phyloP scores from a whole-genome alignment of 1,140 invertebrate genomes.

The Drosophila nebulosa region DNA sequence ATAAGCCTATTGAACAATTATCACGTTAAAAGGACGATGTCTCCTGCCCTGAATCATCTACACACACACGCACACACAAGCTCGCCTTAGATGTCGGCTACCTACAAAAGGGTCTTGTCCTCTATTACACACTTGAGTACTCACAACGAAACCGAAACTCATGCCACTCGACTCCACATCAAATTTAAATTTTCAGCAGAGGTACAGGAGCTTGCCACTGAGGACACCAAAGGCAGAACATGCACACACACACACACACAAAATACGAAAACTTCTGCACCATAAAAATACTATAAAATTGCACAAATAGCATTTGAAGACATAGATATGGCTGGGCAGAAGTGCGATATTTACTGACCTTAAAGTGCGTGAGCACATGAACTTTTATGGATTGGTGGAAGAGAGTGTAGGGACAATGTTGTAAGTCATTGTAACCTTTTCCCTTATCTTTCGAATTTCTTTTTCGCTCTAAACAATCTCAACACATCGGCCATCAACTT shows the following conservation, averaged over 20 bases:
- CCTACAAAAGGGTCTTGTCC: slow-evolving; percentile 24
- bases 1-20: too few species aligned
- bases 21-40: background rate
- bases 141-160: slow-evolving; percentile 38
- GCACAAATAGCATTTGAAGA: slow-evolving; percentile 59
- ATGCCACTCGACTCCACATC: slow-evolving; percentile 28
- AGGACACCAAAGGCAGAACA: slow-evolving; percentile 17
- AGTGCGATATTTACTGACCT: slow-evolving; percentile 19
- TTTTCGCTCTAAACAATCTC: slow-evolving; percentile 42
- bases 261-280: slow-evolving; percentile 58
- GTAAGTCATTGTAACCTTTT: slow-evolving; percentile 47
- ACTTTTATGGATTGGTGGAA: background rate
- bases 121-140: slow-evolving; percentile 65
- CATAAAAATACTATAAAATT: slow-evolving; percentile 77
- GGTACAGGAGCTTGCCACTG: slow-evolving; percentile 2
- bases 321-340: background rate
- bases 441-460: slow-evolving; percentile 30
- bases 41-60: slow-evolving; percentile 17
- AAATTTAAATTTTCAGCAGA: slow-evolving; percentile 75
- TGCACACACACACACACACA: background rate
- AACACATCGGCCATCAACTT: slow-evolving; percentile 16
- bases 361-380: slow-evolving; percentile 30
- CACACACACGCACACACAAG: background rate
- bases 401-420: background rate
- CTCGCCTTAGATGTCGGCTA: slow-evolving; percentile 5